Conservation (phyloP, 2,797 vertebrate species). For the Brachyalestes nurse region DNA sequence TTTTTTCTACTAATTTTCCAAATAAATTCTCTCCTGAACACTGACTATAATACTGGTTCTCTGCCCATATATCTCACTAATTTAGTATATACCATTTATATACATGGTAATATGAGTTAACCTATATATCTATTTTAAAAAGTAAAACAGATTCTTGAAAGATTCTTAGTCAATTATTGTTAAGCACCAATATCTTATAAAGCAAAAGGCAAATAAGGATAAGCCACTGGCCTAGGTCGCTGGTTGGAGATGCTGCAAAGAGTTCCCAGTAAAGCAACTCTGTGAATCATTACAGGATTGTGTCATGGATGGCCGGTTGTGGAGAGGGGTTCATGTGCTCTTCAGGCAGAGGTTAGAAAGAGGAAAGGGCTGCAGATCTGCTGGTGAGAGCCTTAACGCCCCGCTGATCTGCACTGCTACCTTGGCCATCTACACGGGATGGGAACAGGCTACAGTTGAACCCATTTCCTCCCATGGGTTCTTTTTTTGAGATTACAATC, state of each 20-base stretch:
- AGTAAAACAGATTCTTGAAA: not conserved
- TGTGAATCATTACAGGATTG: constrained; percentile 55
- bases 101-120: not conserved
- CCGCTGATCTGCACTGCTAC: constrained; percentile 40
- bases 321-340: constrained; percentile 21
- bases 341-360: constrained; percentile 30
- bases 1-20: too few relatives aligned
- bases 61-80: not conserved
- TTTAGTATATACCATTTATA: not conserved
- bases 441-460: constrained; percentile 30
- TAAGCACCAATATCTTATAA: not conserved
- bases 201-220: not conserved
- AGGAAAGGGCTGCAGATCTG: constrained; percentile 10
- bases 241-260: constrained; percentile 11
- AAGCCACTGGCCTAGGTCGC: not conserved
- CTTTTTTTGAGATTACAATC: constrained; percentile 47
- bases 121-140: not conserved
- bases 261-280: constrained; percentile 36
- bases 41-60: not conserved
- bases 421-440: constrained; percentile 17
- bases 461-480: constrained; percentile 50
- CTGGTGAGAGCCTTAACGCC: constrained; percentile 56
- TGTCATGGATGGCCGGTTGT: constrained; percentile 48
- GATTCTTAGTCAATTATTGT: not conserved
- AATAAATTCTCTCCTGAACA: not conserved